A percentile compares a stretch with the other conserved stretches of the same genome.
These are phyloP conservation scores for Lithobates sylvaticus DNA, from an alignment of 2,797 vertebrate genomes.

Conservation along the genomic window DNA sequence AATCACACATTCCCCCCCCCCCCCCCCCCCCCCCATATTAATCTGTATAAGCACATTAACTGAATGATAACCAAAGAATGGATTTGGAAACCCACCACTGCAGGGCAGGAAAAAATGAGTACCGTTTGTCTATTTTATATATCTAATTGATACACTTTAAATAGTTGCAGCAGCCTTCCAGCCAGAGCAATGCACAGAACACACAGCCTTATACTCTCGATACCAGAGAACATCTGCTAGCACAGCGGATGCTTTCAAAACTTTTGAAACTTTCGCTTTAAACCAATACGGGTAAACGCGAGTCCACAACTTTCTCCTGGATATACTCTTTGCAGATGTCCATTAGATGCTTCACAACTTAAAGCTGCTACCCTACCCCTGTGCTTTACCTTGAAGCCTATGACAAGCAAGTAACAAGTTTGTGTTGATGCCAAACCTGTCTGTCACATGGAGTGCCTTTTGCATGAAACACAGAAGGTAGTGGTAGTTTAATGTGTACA, in stretches of 20 bases:
- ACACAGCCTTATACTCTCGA: background rate
- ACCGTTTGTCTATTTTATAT: background rate
- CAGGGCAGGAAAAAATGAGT: too few species aligned
- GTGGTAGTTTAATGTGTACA: background rate
- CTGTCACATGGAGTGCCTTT: background rate
- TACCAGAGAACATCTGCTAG: conserved; percentile 28
- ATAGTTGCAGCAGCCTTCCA: background rate
- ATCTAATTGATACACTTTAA: background rate
- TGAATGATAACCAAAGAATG: too few species aligned
- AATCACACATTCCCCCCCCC: too few species aligned
- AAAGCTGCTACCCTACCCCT: background rate
- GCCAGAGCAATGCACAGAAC: background rate
- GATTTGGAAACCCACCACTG: too few species aligned
- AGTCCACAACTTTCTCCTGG: background rate
- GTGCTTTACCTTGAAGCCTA: background rate
- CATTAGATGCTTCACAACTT: background rate
- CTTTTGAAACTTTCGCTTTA: background rate
- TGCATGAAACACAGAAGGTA: background rate
- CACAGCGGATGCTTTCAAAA: background rate
- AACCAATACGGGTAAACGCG: conserved; percentile 28
- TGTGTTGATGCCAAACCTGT: background rate
- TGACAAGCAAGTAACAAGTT: too few species aligned
- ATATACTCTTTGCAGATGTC: background rate
- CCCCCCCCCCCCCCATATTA: too few species aligned
- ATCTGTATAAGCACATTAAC: too few species aligned